phyloP scores from a whole-genome alignment of 1,140 invertebrate genomes.

The Zaprionus inermis region DNA sequence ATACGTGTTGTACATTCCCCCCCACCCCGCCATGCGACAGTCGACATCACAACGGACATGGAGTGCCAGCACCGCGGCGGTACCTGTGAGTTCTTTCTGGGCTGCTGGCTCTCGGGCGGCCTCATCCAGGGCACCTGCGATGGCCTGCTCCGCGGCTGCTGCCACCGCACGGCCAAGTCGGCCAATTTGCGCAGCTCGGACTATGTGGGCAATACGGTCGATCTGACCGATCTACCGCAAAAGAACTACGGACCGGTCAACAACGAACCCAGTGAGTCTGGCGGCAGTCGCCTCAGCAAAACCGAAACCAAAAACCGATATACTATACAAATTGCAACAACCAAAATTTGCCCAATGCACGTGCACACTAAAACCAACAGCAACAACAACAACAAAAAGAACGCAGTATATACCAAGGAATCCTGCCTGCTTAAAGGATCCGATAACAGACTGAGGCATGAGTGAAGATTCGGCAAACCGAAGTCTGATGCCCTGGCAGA shows the following conservation, averaged over 20 bases:
- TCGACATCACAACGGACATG: constrained; percentile 84
- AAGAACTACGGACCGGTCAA: constrained; percentile 88
- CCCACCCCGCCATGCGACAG: constrained; percentile 62
- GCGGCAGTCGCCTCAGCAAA: constrained; percentile 52
- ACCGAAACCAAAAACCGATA: constrained; percentile 26
- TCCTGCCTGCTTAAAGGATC: constrained; percentile 27
- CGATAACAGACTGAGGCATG: background rate
- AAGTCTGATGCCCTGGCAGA: constrained; percentile 22
- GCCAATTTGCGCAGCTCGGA: constrained; percentile 86
- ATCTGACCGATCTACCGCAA: constrained; percentile 84
- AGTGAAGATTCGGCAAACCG: background rate
- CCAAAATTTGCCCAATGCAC: constrained; percentile 58
- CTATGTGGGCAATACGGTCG: constrained; percentile 76
- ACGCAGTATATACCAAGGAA: constrained; percentile 14
- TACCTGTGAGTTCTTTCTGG: constrained; percentile 95
- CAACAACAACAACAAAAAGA: constrained; percentile 25
- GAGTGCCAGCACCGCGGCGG: constrained; percentile 88
- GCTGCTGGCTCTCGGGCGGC: constrained; percentile 95
- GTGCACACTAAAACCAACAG: constrained; percentile 59
- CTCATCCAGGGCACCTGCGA: constrained; percentile 93
- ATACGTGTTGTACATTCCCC: constrained; percentile 42
- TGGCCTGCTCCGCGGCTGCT: constrained; percentile 94
- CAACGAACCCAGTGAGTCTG: constrained; percentile 90
- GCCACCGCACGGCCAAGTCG: constrained; percentile 90
- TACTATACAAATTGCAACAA: constrained; percentile 22